Percentiles rank a stretch among this genome's conserved stretches.
These are phyloP conservation scores for Margarornis squamiger DNA, from an alignment of 2,797 vertebrate species.

Conservation along the genomic window DNA sequence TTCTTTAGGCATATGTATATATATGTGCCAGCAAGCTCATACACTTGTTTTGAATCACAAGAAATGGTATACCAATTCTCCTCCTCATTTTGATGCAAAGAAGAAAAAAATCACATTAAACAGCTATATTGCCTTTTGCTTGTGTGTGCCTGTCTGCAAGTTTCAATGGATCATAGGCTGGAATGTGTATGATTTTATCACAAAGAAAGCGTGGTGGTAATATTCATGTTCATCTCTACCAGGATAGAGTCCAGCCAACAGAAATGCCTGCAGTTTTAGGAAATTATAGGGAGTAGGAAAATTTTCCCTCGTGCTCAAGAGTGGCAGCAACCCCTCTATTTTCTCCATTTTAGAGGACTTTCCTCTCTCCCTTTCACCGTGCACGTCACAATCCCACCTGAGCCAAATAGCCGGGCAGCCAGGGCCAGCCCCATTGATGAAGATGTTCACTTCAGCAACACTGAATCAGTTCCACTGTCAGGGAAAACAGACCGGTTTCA, in stretches of 20 bases:
- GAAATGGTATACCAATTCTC: not conserved
- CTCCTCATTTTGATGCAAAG: not conserved
- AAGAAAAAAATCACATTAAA: not conserved
- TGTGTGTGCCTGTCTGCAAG: not conserved
- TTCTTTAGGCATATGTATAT: not conserved
- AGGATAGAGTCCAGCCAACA: not conserved
- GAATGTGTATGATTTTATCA: not conserved
- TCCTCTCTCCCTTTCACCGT: not conserved
- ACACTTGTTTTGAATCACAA: not conserved
- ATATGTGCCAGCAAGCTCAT: not conserved
- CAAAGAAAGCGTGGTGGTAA: not conserved
- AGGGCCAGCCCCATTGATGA: not conserved
- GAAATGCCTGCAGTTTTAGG: not conserved
- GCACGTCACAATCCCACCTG: not conserved
- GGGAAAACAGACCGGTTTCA: not conserved
- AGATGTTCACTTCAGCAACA: not conserved
- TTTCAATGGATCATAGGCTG: not conserved
- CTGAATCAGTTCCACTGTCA: slow-evolving; percentile 15
- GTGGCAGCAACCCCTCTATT: not conserved
- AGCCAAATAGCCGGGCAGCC: not conserved
- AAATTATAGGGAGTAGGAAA: not conserved
- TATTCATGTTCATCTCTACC: not conserved
- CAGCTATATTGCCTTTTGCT: not conserved
- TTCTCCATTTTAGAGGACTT: not conserved
- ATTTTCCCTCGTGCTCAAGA: not conserved